Conservation (phyloP, 2,888 invertebrate genomes). For the Drosophila tanythrix region DNA sequence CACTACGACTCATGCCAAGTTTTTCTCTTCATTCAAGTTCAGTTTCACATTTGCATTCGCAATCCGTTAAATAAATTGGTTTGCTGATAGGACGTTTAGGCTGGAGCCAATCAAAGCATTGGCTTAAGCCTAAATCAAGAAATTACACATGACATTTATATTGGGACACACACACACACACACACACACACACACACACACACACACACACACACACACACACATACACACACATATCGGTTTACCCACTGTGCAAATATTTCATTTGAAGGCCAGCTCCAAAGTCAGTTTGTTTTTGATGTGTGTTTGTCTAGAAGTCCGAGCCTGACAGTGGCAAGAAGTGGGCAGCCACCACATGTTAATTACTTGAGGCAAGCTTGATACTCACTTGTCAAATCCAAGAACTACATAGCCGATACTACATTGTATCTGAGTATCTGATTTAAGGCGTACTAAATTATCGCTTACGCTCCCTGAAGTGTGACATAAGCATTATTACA, state of each 20-base stretch:
- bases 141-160: conserved; percentile 64
- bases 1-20: neutral
- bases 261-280: conserved; percentile 29
- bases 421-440: neutral
- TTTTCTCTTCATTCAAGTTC: neutral
- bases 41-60: conserved; percentile 5
- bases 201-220: conserved; percentile 13
- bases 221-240: conserved; percentile 9
- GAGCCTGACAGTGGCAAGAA: conserved; percentile 24
- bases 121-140: conserved; percentile 63
- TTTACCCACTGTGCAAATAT: conserved; percentile 42
- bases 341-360: conserved; percentile 21
- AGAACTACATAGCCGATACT: neutral
- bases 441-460: neutral
- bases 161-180: conserved; percentile 27
- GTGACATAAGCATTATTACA: neutral
- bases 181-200: conserved; percentile 12
- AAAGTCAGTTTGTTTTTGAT: conserved; percentile 4
- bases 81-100: conserved; percentile 21
- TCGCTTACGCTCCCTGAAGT: neutral
- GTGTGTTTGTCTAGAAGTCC: conserved; percentile 21
- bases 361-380: conserved; percentile 35
- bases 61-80: conserved; percentile 33
- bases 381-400: conserved; percentile 13
- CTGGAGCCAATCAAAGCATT: conserved; percentile 5